Evolutionary conservation across 2,888 invertebrate species (phyloP).

Genomic region (Megamerina dolium): DNA sequence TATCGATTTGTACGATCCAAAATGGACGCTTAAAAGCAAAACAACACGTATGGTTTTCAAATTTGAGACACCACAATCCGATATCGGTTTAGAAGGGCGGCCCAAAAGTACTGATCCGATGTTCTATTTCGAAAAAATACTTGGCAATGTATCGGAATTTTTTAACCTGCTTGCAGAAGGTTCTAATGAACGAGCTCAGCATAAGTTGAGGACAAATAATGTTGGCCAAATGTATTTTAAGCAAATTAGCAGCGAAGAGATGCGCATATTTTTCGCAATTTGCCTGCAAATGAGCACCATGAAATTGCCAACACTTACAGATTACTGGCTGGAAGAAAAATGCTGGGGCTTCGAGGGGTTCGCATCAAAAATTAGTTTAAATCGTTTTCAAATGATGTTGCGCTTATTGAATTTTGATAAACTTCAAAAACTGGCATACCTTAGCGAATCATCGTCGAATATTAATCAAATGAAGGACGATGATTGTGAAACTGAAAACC

Average conservation of each 20-base stretch:
- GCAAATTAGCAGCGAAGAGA: slow-evolving; percentile 17
- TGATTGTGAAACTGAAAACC: slow-evolving; percentile 7
- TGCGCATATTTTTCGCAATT: slow-evolving; percentile 28
- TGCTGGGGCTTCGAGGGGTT: slow-evolving; percentile 28
- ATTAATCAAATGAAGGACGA: slow-evolving; percentile 2
- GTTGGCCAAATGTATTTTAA: slow-evolving; percentile 2
- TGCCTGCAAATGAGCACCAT: slow-evolving; percentile 28
- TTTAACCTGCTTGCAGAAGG: slow-evolving; percentile 22
- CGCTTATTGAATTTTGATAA: slow-evolving; percentile 24
- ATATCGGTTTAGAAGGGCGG: slow-evolving; percentile 16
- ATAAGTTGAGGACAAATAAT: neutral
- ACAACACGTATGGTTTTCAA: slow-evolving; percentile 24
- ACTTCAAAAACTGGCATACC: no score
- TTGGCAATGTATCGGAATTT: slow-evolving; percentile 22
- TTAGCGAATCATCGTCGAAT: neutral
- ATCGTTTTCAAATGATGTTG: slow-evolving; percentile 25
- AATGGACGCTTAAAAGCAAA: slow-evolving; percentile 23
- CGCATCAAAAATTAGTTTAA: slow-evolving; percentile 20
- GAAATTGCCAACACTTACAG: slow-evolving; percentile 22
- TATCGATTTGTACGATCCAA: slow-evolving; percentile 28
- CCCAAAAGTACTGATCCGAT: slow-evolving; percentile 17
- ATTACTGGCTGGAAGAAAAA: slow-evolving; percentile 25
- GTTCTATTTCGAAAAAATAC: slow-evolving; percentile 25
- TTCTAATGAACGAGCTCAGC: slow-evolving; percentile 17
- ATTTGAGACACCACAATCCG: slow-evolving; percentile 17